phyloP scores from a whole-genome alignment of 2,888 invertebrate genomes.

The Nomada hirtipes region DNA sequence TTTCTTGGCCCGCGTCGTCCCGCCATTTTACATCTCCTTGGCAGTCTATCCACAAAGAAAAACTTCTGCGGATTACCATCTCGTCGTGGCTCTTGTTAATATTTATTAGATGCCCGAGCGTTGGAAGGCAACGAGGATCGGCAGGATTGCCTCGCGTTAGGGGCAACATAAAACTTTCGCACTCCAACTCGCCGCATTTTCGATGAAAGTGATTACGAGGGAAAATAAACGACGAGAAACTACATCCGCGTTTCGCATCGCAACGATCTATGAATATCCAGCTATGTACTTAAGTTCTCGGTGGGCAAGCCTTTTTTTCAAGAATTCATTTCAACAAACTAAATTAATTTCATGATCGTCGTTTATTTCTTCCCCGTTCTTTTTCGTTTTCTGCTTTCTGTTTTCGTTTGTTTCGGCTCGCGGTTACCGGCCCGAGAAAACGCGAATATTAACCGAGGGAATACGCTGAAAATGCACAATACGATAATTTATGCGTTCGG shows the following conservation, averaged over 20 bases:
- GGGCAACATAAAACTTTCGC: slow-evolving; percentile 74
- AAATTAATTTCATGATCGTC: slow-evolving; percentile 4
- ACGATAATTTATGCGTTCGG: slow-evolving; percentile 5
- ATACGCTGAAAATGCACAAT: too few species aligned
- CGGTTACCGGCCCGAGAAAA: too few species aligned
- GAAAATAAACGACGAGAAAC: slow-evolving; percentile 48
- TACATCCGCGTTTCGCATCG: slow-evolving; percentile 24
- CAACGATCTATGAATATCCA: slow-evolving; percentile 42
- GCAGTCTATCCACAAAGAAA: slow-evolving; percentile 71
- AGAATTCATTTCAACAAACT: slow-evolving; percentile 9
- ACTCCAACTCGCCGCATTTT: slow-evolving; percentile 68
- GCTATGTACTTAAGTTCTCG: not conserved
- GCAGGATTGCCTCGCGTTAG: slow-evolving; percentile 61
- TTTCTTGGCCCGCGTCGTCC: slow-evolving; percentile 20
- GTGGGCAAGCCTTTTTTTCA: slow-evolving; percentile 6
- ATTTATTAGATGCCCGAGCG: slow-evolving; percentile 79
- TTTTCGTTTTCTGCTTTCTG: too few species aligned
- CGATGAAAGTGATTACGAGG: slow-evolving; percentile 65
- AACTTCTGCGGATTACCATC: slow-evolving; percentile 81
- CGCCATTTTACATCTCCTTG: slow-evolving; percentile 69
- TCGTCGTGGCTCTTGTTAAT: slow-evolving; percentile 80
- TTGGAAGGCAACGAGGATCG: slow-evolving; percentile 66
- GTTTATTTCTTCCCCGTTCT: too few species aligned
- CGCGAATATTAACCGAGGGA: too few species aligned
- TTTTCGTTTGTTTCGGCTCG: not conserved